Evolutionary conservation across 2,888 invertebrate genomes (phyloP).

Genomic region (Lagria hirta): DNA sequence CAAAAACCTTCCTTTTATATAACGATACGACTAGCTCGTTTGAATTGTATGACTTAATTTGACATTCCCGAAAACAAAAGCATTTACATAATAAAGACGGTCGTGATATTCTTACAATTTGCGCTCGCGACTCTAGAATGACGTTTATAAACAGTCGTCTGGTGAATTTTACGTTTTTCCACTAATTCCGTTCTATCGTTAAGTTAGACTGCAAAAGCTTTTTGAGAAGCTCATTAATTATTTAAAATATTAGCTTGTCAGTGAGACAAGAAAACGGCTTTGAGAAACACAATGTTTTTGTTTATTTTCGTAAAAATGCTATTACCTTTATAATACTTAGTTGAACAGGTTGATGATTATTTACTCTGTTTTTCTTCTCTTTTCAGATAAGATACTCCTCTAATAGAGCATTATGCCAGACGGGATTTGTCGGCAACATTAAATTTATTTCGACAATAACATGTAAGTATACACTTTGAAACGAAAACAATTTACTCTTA

Average conservation of each 20-base stretch:
- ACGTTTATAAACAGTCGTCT: conserved; percentile 16
- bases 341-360: conserved; percentile 14
- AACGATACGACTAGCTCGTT: conserved; percentile 16
- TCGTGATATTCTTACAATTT: conserved; percentile 27
- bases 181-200: conserved; percentile 23
- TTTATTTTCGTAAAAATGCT: conserved; percentile 5
- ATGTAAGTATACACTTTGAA: conserved; percentile 22
- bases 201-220: conserved; percentile 12
- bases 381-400: conserved; percentile 11
- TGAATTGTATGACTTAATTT: conserved; percentile 25
- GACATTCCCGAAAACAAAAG: conserved; percentile 28
- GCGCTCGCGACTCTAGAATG: conserved; percentile 14
- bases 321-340: conserved; percentile 5
- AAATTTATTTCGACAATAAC: conserved; percentile 20
- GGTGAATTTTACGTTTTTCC: conserved; percentile 20
- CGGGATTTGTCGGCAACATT: conserved; percentile 16
- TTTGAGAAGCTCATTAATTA: conserved; percentile 17
- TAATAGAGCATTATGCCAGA: conserved; percentile 23
- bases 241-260: conserved; percentile 21
- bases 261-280: conserved; percentile 1
- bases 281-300: neutral
- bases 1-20: no score
- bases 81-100: conserved; percentile 32
- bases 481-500: no score
- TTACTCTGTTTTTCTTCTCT: conserved; percentile 15